A percentile compares a stretch with the other conserved stretches of the same genome.
phyloP scores from a whole-genome alignment of 2,888 invertebrate genomes.

The Mesorhabditis belari region DNA sequence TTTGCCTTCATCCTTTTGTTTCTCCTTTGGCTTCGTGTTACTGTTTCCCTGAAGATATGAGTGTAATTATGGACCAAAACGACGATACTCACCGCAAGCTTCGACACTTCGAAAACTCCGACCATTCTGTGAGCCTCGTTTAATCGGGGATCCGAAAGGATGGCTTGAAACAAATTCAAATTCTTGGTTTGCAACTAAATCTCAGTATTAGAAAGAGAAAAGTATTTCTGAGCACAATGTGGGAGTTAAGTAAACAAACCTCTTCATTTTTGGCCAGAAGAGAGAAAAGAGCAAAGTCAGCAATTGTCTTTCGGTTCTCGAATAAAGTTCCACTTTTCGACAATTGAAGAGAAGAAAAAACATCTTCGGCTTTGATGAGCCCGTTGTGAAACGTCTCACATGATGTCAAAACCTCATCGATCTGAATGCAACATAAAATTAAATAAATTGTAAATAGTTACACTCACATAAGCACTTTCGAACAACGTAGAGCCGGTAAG shows the following conservation, averaged over 20 bases:
- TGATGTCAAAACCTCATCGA: constrained; percentile 21
- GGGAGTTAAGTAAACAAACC: constrained; percentile 4
- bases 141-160: constrained; percentile 22
- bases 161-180: constrained; percentile 16
- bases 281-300: constrained; percentile 35
- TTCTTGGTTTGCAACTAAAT: constrained; percentile 26
- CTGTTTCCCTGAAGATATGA: too few species aligned
- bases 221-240: background rate
- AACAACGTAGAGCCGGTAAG: constrained; percentile 21
- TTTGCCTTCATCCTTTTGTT: constrained; percentile 79
- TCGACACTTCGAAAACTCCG: constrained; percentile 19
- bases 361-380: constrained; percentile 7
- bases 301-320: constrained; percentile 21
- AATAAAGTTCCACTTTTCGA: constrained; percentile 10
- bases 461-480: constrained; percentile 19
- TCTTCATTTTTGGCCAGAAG: constrained; percentile 20
- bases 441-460: background rate
- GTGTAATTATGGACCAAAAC: constrained; percentile 1
- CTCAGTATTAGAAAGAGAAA: background rate
- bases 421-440: constrained; percentile 8
- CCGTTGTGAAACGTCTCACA: constrained; percentile 16
- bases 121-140: constrained; percentile 23
- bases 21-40: constrained; percentile 16
- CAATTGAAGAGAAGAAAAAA: constrained; percentile 7
- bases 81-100: constrained; percentile 1